A percentile compares a stretch with the other conserved stretches of the same genome.
These are phyloP conservation scores for Thamnophis elegans DNA, from an alignment of 2,797 vertebrate genomes.

Conservation along the genomic window DNA sequence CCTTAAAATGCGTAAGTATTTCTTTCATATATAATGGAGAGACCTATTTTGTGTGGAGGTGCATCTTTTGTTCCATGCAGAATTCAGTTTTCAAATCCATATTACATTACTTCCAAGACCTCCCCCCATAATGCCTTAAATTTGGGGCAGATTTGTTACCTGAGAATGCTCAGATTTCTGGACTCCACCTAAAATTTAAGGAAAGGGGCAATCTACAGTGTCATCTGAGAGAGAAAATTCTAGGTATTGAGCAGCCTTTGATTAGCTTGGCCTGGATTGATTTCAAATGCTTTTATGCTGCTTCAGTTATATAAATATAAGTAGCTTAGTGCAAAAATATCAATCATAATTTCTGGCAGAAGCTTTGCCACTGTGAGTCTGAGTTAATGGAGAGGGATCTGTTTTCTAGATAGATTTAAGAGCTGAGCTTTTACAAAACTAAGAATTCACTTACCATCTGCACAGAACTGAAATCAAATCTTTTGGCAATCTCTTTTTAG, in stretches of 20 bases:
- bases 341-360: background rate
- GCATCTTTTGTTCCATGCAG: background rate
- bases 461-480: background rate
- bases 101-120: background rate
- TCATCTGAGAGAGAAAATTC: background rate
- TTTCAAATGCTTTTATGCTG: background rate
- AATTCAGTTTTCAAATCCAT: background rate
- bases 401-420: background rate
- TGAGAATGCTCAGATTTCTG: background rate
- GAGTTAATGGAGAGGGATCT: background rate
- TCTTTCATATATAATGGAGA: background rate
- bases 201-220: background rate
- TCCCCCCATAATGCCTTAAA: background rate
- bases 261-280: background rate
- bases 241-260: background rate
- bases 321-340: background rate
- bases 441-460: background rate
- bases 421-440: background rate
- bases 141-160: background rate
- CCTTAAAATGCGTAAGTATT: background rate
- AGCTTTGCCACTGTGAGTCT: background rate
- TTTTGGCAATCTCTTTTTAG: background rate
- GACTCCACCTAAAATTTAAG: background rate
- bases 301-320: background rate
- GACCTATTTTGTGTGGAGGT: background rate